Base-by-base conservation (phyloP, 2,888 invertebrate species). In the Trypoxylon attenuatum region DNA sequence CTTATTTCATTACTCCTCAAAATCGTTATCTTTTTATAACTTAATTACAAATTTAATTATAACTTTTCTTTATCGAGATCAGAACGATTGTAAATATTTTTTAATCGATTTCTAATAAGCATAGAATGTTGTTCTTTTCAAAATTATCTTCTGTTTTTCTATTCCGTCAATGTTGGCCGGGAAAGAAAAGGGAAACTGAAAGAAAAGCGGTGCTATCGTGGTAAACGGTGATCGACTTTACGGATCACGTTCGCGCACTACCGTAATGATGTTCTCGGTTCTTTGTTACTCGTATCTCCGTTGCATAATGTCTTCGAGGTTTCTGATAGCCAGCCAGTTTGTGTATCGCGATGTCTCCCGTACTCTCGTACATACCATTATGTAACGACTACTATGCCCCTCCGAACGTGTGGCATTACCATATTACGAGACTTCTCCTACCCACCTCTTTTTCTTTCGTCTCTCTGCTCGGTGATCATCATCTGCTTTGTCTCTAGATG, bases 231-330 rank as follows among this genome's bases (percentile, higher is more conserved):
- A 59, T 46, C 56, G 39, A 51, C 19, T 54, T 60, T 52, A 50
- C 60, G 50, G 47, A 61, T 58, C 55, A 49, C 13, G 29, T 42
- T 25, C 19, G 41, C 29, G 41, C 33, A 52, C 65, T 47, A 46
- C 49, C 45, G 50, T 47, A 59, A 70, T 58, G 61, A 60, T 67
- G 62, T 47, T 69, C 67, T 58, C 58, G 53, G 45, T 65, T 64
- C 66, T 73, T 76, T 73, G 71, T 76, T 74, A 55, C 46, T 43
- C 56, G 54, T 56, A 46, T 72, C 62, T 67, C 55, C 47, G 65
- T 80, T 78, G 68, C 71, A 78, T 78, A 79, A 78, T 77, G 46
- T 39, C 61, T 64, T 59, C 55, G 71, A 68, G 71, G 65, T 76
- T 76, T 69, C 75, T 76, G 77, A 77, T 77, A 75, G 64, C 58